These are phyloP conservation scores for Macquaria australasica DNA, from an alignment of 2,113 vertebrate genomes.

Conservation along the genomic window DNA sequence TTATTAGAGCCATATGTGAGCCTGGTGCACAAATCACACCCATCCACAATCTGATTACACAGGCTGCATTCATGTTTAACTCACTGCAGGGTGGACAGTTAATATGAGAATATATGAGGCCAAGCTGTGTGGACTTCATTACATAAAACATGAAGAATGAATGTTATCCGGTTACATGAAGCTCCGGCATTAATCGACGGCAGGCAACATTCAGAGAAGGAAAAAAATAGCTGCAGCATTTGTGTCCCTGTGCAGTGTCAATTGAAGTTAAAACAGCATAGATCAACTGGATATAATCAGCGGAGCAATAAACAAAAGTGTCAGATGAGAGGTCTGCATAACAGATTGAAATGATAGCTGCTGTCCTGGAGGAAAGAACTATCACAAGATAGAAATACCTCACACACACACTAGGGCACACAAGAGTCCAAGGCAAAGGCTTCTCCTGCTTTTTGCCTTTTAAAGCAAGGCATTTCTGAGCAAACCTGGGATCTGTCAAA, in stretches of 20 bases:
- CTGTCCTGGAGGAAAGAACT: slow-evolving; percentile 38
- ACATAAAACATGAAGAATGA: slow-evolving; percentile 74
- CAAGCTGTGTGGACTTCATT: slow-evolving; percentile 58
- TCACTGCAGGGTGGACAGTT: slow-evolving; percentile 57
- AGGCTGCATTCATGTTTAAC: slow-evolving; percentile 50
- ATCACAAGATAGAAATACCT: slow-evolving; percentile 68
- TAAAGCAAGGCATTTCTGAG: slow-evolving; percentile 82
- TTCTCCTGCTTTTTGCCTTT: slow-evolving; percentile 78
- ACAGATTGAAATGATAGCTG: slow-evolving; percentile 66
- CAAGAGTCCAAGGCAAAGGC: slow-evolving; percentile 56
- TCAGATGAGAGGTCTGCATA: slow-evolving; percentile 52
- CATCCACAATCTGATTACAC: slow-evolving; percentile 60
- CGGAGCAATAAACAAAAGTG: slow-evolving; percentile 58
- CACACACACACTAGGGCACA: slow-evolving; percentile 65
- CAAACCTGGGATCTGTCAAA: slow-evolving; percentile 81
- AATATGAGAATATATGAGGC: slow-evolving; percentile 48
- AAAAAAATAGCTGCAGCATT: background rate
- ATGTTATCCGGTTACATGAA: slow-evolving; percentile 50
- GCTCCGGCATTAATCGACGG: slow-evolving; percentile 29
- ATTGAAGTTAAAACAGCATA: slow-evolving; percentile 42
- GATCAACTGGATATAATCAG: slow-evolving; percentile 64
- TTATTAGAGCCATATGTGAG: slow-evolving; percentile 81
- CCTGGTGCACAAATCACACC: slow-evolving; percentile 48
- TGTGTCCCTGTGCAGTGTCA: slow-evolving; percentile 34
- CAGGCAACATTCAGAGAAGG: slow-evolving; percentile 33